These are phyloP conservation scores for Spisula solida DNA, from an alignment of 2,888 invertebrate species.

Conservation along the genomic window DNA sequence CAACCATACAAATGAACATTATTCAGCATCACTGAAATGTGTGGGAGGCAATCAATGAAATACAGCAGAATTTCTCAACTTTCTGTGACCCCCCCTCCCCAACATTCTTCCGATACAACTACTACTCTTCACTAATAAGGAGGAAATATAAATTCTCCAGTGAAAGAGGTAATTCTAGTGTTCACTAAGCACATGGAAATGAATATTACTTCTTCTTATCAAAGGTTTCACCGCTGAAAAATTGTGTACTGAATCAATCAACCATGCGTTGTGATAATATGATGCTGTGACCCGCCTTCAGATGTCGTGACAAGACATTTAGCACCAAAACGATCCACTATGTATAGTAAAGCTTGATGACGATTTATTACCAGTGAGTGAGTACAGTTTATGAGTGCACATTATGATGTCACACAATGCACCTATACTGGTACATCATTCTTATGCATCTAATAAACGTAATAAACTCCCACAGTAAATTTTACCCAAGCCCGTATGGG, in stretches of 20 bases:
- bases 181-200: neutral
- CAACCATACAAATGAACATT: neutral
- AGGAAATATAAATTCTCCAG: slow-evolving; percentile 22
- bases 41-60: slow-evolving; percentile 21
- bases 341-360: neutral
- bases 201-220: neutral
- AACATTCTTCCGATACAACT: slow-evolving; percentile 13
- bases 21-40: neutral
- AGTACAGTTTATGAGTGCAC: slow-evolving; percentile 9
- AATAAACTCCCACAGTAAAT: neutral
- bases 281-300: too few species aligned
- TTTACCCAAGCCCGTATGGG: neutral
- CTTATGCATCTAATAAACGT: neutral
- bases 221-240: neutral
- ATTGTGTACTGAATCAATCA: neutral
- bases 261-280: neutral
- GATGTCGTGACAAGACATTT: neutral
- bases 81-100: neutral
- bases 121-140: neutral
- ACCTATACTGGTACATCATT: neutral
- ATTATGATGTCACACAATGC: neutral
- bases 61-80: neutral
- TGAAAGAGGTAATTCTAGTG: neutral
- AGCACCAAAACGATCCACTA: neutral
- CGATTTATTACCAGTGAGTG: neutral